Evolutionary conservation across 2,797 vertebrate species (phyloP).

Genomic region (Mycteria americana): DNA sequence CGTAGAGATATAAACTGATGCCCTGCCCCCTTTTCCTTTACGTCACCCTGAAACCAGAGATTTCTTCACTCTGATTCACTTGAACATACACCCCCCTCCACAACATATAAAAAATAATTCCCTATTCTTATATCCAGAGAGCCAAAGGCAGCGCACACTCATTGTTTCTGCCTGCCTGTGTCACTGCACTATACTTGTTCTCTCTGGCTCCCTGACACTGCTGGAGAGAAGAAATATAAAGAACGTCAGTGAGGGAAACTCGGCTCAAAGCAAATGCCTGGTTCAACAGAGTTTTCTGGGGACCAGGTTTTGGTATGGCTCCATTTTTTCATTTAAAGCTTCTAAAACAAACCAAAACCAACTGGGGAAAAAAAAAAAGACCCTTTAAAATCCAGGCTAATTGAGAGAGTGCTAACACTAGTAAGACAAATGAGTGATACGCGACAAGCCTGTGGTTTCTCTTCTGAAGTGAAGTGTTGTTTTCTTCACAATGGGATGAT

Average conservation of each 20-base stretch:
- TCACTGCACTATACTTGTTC: neutral
- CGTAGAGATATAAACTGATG: neutral
- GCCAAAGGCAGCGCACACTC: neutral
- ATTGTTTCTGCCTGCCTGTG: neutral
- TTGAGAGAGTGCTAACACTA: slow-evolving; percentile 43
- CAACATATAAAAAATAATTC: neutral
- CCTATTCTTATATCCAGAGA: neutral
- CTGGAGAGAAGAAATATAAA: neutral
- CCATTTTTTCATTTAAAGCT: neutral
- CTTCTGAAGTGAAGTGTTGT: slow-evolving; percentile 57
- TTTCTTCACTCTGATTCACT: neutral
- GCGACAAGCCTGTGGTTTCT: slow-evolving; percentile 50
- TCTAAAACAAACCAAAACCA: neutral
- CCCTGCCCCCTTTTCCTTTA: neutral
- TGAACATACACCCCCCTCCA: neutral
- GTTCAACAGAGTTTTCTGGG: neutral
- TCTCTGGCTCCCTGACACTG: neutral
- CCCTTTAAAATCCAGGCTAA: slow-evolving; percentile 15
- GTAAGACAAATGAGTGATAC: slow-evolving; percentile 37
- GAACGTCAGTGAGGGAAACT: neutral
- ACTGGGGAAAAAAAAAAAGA: neutral
- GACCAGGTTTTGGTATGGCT: neutral
- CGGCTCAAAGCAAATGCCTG: neutral
- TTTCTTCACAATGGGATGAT: slow-evolving; percentile 64
- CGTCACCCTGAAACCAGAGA: neutral